Evolutionary conservation across 2,113 vertebrate genomes (phyloP), one percentile per base, ranked within the genome.

Genomic region (Fregata magnificens): DNA sequence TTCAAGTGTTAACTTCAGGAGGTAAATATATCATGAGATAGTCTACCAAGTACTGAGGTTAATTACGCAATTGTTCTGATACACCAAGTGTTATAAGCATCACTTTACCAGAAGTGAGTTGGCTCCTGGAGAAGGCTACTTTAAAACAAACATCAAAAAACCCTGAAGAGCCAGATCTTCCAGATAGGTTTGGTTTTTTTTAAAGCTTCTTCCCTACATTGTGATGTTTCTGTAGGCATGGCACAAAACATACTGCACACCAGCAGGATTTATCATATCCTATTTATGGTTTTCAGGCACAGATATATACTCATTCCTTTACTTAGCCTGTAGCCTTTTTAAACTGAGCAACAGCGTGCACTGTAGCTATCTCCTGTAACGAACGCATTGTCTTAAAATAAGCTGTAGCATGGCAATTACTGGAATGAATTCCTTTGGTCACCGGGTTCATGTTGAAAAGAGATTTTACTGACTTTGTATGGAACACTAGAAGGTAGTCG

Each of bases 71-170:
- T 28, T 36, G 9, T 15, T 81, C 45, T n/a, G 42, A 85, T 7
- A 47, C 24, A n/a, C 3, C 16, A 24, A 53, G 72, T 12, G 32
- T 71, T 59, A 21, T 0, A 73, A 82, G 38, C 25, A 50, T 16
- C n/a, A 17, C 17, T 38, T 38, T 0, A n/a, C 32, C 38, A n/a
- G 6, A 13, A 32, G 34, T 1, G 7, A 66, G 22, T 3, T 7
- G 22, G 26, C 16, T 62, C 42, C 34, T 26, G 40, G 31, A 93
- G 31, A 67, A 71, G 5, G 58, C 25, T 17, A 56, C 49, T 86
- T 83, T 81, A 69, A 89, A 86, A 78, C 9, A 85, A 56, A 34
- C 42, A 71, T 21, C 7, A 45, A 66, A 90, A 62, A 69, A 11
- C 7, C 42, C 19, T 29, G 29, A 85, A 67, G 13, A 87, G 36